phyloP scores from a whole-genome alignment of 2,888 invertebrate genomes.

The Muscina levida region DNA sequence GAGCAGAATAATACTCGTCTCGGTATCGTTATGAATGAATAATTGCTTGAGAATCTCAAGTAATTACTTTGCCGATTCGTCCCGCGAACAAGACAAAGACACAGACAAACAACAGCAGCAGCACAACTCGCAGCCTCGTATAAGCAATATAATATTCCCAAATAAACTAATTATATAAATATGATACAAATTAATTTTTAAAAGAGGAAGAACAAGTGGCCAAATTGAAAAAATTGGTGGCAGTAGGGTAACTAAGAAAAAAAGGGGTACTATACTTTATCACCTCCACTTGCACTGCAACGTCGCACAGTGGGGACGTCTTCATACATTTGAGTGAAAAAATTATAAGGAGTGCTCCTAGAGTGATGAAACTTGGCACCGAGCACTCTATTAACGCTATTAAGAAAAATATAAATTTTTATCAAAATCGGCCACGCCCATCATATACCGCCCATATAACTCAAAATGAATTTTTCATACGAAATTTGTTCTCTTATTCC shows the following conservation, averaged over 20 bases:
- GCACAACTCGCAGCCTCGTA: background rate
- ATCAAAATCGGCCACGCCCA: too few relatives aligned
- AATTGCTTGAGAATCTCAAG: conserved; percentile 52
- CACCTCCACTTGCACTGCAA: background rate
- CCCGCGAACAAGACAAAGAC: too few relatives aligned
- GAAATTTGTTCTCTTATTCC: too few relatives aligned
- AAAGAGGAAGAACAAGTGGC: conserved; percentile 8
- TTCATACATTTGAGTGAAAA: too few relatives aligned
- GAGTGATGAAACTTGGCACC: too few relatives aligned
- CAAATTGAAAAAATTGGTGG: too few relatives aligned
- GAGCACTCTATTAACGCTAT: too few relatives aligned
- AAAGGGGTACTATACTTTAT: too few relatives aligned
- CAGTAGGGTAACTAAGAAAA: background rate
- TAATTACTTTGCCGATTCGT: conserved; percentile 60
- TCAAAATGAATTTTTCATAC: too few relatives aligned
- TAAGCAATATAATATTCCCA: conserved; percentile 18
- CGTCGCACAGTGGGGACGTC: background rate
- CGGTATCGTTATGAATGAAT: conserved; percentile 40
- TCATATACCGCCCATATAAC: too few relatives aligned
- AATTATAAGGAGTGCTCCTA: too few relatives aligned
- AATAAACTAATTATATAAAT: conserved; percentile 17
- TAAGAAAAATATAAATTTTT: too few relatives aligned
- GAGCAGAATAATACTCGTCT: conserved; percentile 28
- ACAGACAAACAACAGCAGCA: conserved; percentile 11
- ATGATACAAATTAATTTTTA: conserved; percentile 17